Base-by-base conservation (phyloP, 2,797 vertebrate species). In the Gallinago solitaria region DNA sequence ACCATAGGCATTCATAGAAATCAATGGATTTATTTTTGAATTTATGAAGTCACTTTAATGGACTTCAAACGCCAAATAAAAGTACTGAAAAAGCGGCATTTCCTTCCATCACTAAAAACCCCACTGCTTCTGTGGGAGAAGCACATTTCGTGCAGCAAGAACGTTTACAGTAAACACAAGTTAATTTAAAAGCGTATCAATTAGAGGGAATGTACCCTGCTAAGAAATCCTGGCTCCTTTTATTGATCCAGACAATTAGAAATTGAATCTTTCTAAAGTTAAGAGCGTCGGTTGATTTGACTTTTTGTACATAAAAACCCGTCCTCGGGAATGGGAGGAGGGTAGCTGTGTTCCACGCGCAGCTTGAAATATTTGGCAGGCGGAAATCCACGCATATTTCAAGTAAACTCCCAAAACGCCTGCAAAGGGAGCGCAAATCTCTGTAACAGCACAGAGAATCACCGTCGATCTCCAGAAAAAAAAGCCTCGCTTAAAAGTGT, bases 151-250 rank as follows among this genome's bases (percentile, higher is more conserved):
- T 43, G 33, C 80, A 89, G 67, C 41, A 90, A 95, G 67, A 83
- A 78, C 11, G 2, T 90, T 96, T 97, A 94, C 56, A 96, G 93
- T 97, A 97, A 98, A 96, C 54, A 93, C 25, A 63, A 95, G 73
- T 91, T 95, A 86, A 96, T 96, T 96, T 95, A 95, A 96, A 92
- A 81, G 54, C 71, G 73, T 87, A 85, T 80, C 93, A 91, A 71
- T 96, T 94, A 97, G 82, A 89, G 50, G 80, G 71, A 96, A 90
- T 63, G 51, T 70, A 90, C 88, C 50, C 95, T 94, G 51, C 74
- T 96, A 70, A 69, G 81, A 86, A 87, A 88, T 68, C 48, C 60
- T 88, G 74, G 27, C 45, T 94, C 59, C 86, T 96, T 95, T 93
- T 89, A 93, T 88, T 57, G 88, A 91, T 83, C 67, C 64, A 70